A percentile compares a stretch with the other conserved stretches of the same genome.
Evolutionary conservation across 2,888 invertebrate genomes (phyloP).

Genomic region (Nephrotoma guestfalica): DNA sequence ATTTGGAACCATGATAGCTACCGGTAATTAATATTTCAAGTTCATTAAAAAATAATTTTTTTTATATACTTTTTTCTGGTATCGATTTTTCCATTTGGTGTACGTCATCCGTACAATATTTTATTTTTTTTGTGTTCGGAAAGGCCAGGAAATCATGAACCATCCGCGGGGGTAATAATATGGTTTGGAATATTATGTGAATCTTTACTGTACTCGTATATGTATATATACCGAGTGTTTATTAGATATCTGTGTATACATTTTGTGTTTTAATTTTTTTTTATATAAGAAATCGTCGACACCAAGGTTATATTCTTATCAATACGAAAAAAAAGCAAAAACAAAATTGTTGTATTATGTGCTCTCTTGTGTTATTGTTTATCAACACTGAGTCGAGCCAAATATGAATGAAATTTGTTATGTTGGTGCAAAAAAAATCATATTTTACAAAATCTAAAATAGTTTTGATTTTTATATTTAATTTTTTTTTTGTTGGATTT

Average conservation of each 20-base stretch:
- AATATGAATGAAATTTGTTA: background rate
- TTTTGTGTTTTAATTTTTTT: background rate
- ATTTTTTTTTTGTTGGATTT: background rate
- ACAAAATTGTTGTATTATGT: background rate
- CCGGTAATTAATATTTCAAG: background rate
- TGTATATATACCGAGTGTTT: background rate
- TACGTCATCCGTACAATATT: background rate
- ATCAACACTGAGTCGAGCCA: background rate
- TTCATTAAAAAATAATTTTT: background rate
- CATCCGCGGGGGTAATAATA: background rate
- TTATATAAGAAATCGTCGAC: background rate
- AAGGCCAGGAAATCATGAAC: background rate
- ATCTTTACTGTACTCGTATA: background rate
- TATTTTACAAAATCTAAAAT: background rate
- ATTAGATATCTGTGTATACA: background rate
- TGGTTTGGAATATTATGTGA: background rate
- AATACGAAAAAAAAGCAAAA: background rate
- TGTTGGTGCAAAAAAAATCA: background rate
- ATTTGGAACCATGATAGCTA: background rate
- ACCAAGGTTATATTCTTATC: background rate
- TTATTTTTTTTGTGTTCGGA: background rate
- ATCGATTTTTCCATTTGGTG: background rate
- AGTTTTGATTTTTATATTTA: background rate
- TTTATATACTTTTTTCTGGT: background rate
- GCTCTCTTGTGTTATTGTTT: background rate